Conservation (phyloP, 2,113 vertebrate genomes). For the Potamarius usumacintae region DNA sequence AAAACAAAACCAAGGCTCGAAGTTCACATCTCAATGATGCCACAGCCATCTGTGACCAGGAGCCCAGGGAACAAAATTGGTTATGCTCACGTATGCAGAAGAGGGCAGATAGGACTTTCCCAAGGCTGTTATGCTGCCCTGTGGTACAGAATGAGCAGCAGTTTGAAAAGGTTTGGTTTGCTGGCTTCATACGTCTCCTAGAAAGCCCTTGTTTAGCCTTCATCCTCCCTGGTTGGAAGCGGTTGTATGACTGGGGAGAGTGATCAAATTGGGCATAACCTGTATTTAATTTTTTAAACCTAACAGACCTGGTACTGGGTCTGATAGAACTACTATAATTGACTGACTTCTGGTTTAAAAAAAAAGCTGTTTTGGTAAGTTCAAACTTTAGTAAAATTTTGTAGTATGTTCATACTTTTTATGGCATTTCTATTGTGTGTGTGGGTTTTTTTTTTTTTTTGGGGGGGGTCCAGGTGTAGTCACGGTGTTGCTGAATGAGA, state of each 20-base stretch:
- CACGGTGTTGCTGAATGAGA: too few species aligned
- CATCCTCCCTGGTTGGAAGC: not conserved
- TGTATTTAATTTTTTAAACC: too few species aligned
- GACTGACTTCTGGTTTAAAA: too few species aligned
- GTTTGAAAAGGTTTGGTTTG: not conserved
- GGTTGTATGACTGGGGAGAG: not conserved
- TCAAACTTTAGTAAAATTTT: too few species aligned
- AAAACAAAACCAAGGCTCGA: not conserved
- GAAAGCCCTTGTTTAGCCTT: not conserved
- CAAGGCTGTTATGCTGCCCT: not conserved
- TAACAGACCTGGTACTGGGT: too few species aligned
- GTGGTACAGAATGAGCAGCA: not conserved
- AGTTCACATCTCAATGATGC: not conserved
- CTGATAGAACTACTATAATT: too few species aligned
- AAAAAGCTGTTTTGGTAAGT: too few species aligned
- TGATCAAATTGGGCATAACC: not conserved
- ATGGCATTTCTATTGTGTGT: too few species aligned
- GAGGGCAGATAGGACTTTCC: not conserved
- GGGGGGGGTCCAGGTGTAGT: too few species aligned
- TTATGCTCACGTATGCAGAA: not conserved
- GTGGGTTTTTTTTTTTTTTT: too few species aligned
- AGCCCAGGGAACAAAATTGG: not conserved
- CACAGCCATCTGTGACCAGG: not conserved
- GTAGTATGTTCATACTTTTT: too few species aligned
- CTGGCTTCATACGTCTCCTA: not conserved